A percentile compares a stretch with the other conserved stretches of the same genome.
Evolutionary conservation across 2,888 invertebrate genomes (phyloP).

Genomic region (Asteroscopus sphinx): DNA sequence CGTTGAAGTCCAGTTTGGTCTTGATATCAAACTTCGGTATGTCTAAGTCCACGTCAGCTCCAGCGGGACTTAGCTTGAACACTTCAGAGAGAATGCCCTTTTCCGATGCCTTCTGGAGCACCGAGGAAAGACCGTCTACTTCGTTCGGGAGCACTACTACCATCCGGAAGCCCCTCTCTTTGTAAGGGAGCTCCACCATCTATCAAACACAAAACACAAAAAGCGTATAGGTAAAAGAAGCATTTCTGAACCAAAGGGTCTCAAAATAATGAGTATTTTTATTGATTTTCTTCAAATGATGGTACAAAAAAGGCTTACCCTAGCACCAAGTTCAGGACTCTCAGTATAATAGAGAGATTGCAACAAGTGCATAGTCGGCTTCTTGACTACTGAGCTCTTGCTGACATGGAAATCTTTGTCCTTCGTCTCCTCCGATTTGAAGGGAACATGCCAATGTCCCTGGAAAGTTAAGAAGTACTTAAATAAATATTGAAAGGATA

Average conservation of each 20-base stretch:
- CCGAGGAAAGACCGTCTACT: constrained; percentile 65
- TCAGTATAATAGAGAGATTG: constrained; percentile 65
- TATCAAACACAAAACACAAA: constrained; percentile 42
- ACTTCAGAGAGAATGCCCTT: constrained; percentile 68
- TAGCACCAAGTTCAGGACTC: constrained; percentile 65
- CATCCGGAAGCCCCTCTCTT: constrained; percentile 74
- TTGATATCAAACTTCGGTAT: constrained; percentile 75
- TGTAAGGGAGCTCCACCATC: constrained; percentile 75
- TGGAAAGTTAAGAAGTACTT: constrained; percentile 39
- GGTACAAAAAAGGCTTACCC: constrained; percentile 62
- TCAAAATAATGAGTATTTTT: too few species aligned
- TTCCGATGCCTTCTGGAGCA: constrained; percentile 65
- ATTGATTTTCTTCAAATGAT: neutral
- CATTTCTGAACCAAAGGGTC: neutral
- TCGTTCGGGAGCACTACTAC: constrained; percentile 71
- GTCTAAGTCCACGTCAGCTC: constrained; percentile 60
- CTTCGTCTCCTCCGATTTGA: constrained; percentile 62
- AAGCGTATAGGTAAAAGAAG: neutral
- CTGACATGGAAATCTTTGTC: constrained; percentile 69
- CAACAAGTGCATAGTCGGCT: constrained; percentile 69
- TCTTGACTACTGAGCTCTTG: constrained; percentile 61
- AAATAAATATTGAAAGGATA: neutral
- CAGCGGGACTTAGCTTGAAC: constrained; percentile 59
- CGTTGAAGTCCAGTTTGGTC: constrained; percentile 65
- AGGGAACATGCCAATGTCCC: constrained; percentile 76